These are phyloP conservation scores for Eudemis profundana DNA, from an alignment of 2,888 invertebrate genomes.

Conservation along the genomic window DNA sequence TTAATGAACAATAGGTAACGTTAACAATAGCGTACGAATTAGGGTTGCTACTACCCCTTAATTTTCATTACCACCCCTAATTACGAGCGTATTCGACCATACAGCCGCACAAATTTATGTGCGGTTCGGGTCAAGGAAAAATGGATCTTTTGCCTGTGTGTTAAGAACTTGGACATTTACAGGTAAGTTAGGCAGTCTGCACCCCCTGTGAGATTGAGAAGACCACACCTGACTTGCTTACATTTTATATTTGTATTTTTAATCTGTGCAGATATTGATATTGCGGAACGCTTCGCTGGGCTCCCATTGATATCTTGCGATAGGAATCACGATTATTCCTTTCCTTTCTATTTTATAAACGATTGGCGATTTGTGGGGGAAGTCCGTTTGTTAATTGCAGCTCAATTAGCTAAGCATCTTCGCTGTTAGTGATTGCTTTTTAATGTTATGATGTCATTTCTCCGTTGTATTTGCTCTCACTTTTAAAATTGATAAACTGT, in stretches of 20 bases:
- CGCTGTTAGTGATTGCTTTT: not conserved
- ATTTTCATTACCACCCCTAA: conserved; percentile 82
- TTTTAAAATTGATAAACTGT: not conserved
- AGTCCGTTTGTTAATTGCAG: conserved; percentile 7
- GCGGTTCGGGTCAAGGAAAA: conserved; percentile 17
- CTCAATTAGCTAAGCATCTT: conserved; percentile 8
- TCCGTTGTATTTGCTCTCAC: not conserved
- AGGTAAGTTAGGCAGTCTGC: conserved; percentile 3
- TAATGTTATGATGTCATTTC: not conserved
- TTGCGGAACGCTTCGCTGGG: conserved; percentile 67
- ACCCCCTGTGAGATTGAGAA: conserved; percentile 61
- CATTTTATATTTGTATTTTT: conserved; percentile 65
- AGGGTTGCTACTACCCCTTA: conserved; percentile 74
- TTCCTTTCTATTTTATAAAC: conserved; percentile 51
- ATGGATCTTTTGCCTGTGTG: conserved; percentile 3
- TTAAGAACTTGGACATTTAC: conserved; percentile 2
- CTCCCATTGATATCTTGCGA: conserved; percentile 64
- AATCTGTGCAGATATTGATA: conserved; percentile 76
- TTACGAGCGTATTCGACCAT: conserved; percentile 72
- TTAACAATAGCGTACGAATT: conserved; percentile 55
- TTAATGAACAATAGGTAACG: conserved; percentile 69
- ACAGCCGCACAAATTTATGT: conserved; percentile 49
- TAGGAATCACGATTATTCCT: conserved; percentile 59
- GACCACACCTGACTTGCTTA: conserved; percentile 75
- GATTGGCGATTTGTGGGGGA: conserved; percentile 21